Percentiles rank a stretch among this genome's conserved stretches.
These are phyloP conservation scores for Stegophylla sp. DNA, from an alignment of 2,888 invertebrate species.

Conservation along the genomic window DNA sequence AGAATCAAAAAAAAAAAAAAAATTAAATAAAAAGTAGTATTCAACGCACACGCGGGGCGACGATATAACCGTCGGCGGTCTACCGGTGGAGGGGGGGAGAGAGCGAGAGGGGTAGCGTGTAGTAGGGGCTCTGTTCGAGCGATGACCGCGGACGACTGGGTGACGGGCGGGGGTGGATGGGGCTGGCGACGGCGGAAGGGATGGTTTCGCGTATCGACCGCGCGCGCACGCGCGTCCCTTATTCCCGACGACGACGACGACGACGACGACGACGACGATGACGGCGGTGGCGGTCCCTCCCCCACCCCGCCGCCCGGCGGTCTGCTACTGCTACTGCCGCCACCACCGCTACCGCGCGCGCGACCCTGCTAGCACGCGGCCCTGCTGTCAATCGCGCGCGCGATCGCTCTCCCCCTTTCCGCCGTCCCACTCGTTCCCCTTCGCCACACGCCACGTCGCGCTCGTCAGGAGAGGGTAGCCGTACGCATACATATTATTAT, in stretches of 20 bases:
- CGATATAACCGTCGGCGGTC: conserved; percentile 13
- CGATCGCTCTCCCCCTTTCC: conserved; percentile 19
- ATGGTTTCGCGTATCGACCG: conserved; percentile 57
- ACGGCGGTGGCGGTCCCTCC: not conserved
- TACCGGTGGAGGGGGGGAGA: too few relatives aligned
- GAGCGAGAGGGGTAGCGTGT: too few relatives aligned
- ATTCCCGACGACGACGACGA: not conserved
- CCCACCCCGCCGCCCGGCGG: not conserved
- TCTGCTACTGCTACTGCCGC: conserved; percentile 12
- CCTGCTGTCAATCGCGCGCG: conserved; percentile 52
- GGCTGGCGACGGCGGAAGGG: conserved; percentile 19
- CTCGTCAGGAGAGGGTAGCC: too few relatives aligned
- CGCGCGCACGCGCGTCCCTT: conserved; percentile 10
- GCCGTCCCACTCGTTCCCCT: not conserved
- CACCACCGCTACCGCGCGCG: conserved; percentile 1
- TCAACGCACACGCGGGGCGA: not conserved
- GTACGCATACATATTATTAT: too few relatives aligned
- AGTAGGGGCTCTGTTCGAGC: not conserved
- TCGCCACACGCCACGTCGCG: not conserved
- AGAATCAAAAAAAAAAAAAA: not conserved
- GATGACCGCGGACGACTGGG: conserved; percentile 8
- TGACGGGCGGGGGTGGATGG: not conserved
- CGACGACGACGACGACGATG: too few relatives aligned
- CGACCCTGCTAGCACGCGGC: conserved; percentile 14
- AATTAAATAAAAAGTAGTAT: not conserved